Evolutionary conservation across 1,140 invertebrate species (phyloP).

Genomic region (Drosophila navojoa): DNA sequence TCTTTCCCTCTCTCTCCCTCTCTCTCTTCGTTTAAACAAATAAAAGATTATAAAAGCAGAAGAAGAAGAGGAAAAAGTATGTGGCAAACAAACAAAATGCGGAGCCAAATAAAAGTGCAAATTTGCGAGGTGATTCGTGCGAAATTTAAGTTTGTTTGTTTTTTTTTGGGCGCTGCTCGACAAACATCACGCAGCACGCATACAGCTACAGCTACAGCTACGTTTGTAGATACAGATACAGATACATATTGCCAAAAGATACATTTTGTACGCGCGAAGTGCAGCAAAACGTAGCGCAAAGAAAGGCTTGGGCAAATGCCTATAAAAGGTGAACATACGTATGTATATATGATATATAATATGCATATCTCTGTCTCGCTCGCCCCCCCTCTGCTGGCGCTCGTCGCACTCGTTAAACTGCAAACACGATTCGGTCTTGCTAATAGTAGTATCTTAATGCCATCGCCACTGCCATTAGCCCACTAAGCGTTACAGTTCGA

Average conservation of each 20-base stretch:
- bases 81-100: conserved; percentile 60
- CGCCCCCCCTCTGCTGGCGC: too few species aligned
- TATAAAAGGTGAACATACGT: not conserved
- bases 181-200: conserved; percentile 28
- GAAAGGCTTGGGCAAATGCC: conserved; percentile 58
- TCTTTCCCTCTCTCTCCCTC: too few species aligned
- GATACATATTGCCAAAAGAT: not conserved
- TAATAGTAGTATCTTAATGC: too few species aligned
- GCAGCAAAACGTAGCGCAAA: conserved; percentile 62
- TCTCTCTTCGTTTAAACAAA: conserved; percentile 14
- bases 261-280: conserved; percentile 15
- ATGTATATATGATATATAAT: not conserved
- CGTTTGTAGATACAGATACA: conserved; percentile 2
- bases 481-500: too few species aligned
- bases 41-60: conserved; percentile 19
- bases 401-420: too few species aligned
- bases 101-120: conserved; percentile 62
- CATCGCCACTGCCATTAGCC: too few species aligned
- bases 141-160: conserved; percentile 47
- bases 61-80: conserved; percentile 31
- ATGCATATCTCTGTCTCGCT: too few species aligned
- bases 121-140: conserved; percentile 54
- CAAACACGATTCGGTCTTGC: too few species aligned
- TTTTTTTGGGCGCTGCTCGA: conserved; percentile 28
- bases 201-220: conserved; percentile 13